Percentiles rank a stretch among this genome's conserved stretches.
Evolutionary conservation across 2,888 invertebrate species (phyloP).

Genomic region (Neocrepidodera transversa): DNA sequence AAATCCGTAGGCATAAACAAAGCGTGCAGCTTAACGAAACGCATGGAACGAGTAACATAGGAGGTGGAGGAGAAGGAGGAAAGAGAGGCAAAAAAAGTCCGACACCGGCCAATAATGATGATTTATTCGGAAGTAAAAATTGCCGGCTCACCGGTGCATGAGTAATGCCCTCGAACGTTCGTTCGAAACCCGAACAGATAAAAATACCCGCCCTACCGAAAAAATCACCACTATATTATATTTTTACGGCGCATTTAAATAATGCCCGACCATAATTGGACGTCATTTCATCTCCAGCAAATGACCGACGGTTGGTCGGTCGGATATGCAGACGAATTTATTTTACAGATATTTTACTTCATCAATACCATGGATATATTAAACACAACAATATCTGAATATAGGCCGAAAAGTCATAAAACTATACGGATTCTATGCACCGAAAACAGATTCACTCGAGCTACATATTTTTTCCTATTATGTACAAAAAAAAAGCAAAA

Average conservation of each 20-base stretch:
- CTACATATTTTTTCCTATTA: no score
- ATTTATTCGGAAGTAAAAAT: constrained; percentile 67
- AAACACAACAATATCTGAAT: no score
- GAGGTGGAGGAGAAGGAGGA: constrained; percentile 36
- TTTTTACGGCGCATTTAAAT: constrained; percentile 57
- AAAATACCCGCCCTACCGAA: constrained; percentile 52
- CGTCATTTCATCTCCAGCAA: constrained; percentile 45
- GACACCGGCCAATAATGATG: constrained; percentile 66
- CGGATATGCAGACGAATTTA: constrained; percentile 28
- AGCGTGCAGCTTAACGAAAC: constrained; percentile 46
- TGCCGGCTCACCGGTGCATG: constrained; percentile 64
- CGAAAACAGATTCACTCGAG: no score
- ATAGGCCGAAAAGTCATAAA: not conserved
- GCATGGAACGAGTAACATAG: constrained; percentile 39
- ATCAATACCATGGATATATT: not conserved
- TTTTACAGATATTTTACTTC: constrained; percentile 29
- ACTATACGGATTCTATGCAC: no score
- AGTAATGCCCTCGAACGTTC: constrained; percentile 63
- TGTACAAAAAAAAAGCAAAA: not conserved
- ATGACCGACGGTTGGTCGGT: constrained; percentile 29
- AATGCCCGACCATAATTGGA: constrained; percentile 50
- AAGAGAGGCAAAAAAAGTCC: constrained; percentile 42
- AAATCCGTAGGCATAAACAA: constrained; percentile 56
- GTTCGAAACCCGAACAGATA: constrained; percentile 58
- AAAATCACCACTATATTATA: constrained; percentile 58